Percentiles rank a stretch among this genome's conserved stretches.
Conservation (phyloP, 2,113 vertebrate species). For the Prochilodus magdalenae region DNA sequence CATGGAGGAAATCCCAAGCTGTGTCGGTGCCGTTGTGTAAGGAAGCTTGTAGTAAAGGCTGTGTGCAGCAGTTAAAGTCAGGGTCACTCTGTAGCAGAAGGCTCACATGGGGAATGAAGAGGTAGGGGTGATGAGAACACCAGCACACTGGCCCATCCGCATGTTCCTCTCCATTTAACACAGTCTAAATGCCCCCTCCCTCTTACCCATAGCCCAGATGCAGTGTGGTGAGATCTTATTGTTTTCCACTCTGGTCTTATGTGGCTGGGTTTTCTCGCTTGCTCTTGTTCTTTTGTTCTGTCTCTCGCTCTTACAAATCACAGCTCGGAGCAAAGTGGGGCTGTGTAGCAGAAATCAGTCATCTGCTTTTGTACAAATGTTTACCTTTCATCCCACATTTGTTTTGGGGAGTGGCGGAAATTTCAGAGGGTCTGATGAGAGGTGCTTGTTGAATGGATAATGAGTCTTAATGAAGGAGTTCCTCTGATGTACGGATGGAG, state of each 20-base stretch:
- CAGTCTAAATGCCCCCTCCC: constrained; percentile 27
- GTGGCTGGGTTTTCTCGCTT: constrained; percentile 31
- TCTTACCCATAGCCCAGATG: constrained; percentile 23
- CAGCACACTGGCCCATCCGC: constrained; percentile 12
- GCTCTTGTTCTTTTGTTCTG: constrained; percentile 3
- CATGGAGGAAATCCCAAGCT: constrained; percentile 33
- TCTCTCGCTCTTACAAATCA: constrained; percentile 25
- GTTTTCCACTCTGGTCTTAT: constrained; percentile 28
- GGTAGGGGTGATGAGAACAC: constrained; percentile 22
- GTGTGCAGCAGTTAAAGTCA: constrained; percentile 16
- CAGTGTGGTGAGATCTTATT: constrained; percentile 27
- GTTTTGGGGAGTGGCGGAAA: constrained; percentile 46
- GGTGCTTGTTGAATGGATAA: constrained; percentile 34
- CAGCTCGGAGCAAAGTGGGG: constrained; percentile 19
- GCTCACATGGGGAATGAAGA: constrained; percentile 9
- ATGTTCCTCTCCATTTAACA: constrained; percentile 36
- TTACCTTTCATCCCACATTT: constrained; percentile 52
- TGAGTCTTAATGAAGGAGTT: constrained; percentile 49
- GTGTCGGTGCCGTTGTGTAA: constrained; percentile 23
- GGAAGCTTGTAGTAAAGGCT: not conserved
- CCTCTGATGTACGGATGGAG: constrained; percentile 35
- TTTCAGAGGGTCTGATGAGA: constrained; percentile 35
- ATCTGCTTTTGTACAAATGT: constrained; percentile 49
- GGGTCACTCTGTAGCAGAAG: constrained; percentile 18
- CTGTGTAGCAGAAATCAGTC: constrained; percentile 43